Evolutionary conservation across 2,113 vertebrate species (phyloP).

Genomic region (Atlantisia rogersi): DNA sequence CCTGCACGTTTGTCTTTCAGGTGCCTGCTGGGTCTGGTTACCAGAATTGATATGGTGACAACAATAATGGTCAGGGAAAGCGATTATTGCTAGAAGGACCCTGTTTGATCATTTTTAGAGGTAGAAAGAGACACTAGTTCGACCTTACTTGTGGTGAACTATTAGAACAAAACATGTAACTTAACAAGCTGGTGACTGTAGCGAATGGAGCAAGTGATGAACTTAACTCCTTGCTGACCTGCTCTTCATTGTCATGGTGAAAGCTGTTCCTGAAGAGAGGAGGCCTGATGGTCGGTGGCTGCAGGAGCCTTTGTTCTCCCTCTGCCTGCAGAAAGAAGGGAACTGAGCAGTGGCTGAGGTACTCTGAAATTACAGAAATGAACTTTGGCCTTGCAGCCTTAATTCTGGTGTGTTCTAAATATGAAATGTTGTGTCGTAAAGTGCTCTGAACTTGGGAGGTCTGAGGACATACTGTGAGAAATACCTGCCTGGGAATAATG

Average conservation of each 20-base stretch:
- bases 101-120: background rate
- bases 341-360: background rate
- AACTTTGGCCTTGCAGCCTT: background rate
- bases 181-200: background rate
- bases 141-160: background rate
- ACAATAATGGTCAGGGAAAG: background rate
- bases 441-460: background rate
- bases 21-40: background rate
- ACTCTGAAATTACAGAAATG: background rate
- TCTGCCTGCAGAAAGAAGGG: background rate
- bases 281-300: fast-evolving
- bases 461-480: background rate
- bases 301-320: background rate
- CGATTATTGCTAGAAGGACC: background rate
- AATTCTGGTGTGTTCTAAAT: background rate
- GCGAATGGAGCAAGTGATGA: background rate
- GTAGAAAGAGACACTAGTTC: background rate
- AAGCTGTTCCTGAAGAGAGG: background rate
- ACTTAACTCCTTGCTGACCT: background rate
- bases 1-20: fast-evolving
- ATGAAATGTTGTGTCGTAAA: background rate
- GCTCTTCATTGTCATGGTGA: background rate
- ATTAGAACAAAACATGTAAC: background rate
- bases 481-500: background rate
- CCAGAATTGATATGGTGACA: background rate